Evolutionary conservation across 2,797 vertebrate genomes (phyloP).

Genomic region (Anabas testudineus): DNA sequence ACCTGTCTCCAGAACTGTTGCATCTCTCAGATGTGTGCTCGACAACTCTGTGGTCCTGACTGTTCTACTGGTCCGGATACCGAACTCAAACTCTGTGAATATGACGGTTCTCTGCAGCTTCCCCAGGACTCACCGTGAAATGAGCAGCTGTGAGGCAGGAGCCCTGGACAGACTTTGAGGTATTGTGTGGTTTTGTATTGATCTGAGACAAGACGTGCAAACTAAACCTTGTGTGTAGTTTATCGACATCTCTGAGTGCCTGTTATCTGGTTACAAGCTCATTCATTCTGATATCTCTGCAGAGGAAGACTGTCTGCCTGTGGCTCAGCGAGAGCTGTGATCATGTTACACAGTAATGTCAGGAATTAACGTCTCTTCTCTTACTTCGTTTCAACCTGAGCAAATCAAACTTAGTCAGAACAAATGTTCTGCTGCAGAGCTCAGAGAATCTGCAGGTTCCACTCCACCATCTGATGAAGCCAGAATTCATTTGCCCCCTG

Average conservation of each 20-base stretch:
- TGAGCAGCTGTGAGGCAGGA: not conserved
- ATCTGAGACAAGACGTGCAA: slow-evolving; percentile 61
- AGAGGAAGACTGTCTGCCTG: slow-evolving; percentile 29
- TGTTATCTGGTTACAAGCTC: slow-evolving; percentile 62
- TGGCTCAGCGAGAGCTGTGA: slow-evolving; percentile 16
- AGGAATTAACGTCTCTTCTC: slow-evolving; percentile 12
- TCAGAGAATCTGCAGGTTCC: not conserved
- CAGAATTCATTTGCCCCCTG: no score
- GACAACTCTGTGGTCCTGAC: no score
- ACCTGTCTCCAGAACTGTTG: no score
- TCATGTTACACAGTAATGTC: slow-evolving; percentile 6
- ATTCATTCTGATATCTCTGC: slow-evolving; percentile 5
- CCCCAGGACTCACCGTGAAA: no score
- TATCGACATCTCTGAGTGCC: slow-evolving; percentile 50
- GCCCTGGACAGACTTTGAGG: slow-evolving; percentile 3
- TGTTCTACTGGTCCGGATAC: no score
- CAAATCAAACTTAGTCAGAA: slow-evolving; percentile 11
- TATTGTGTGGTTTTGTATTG: slow-evolving; percentile 57
- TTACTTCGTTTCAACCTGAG: slow-evolving; percentile 2
- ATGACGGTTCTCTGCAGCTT: no score
- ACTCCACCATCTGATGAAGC: no score
- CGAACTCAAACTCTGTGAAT: no score
- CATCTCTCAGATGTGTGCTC: no score
- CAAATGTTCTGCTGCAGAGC: not conserved
- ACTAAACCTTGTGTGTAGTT: slow-evolving; percentile 31